These are phyloP conservation scores for Paedocypris sp. DNA, from an alignment of 2,113 vertebrate genomes.

Conservation along the genomic window DNA sequence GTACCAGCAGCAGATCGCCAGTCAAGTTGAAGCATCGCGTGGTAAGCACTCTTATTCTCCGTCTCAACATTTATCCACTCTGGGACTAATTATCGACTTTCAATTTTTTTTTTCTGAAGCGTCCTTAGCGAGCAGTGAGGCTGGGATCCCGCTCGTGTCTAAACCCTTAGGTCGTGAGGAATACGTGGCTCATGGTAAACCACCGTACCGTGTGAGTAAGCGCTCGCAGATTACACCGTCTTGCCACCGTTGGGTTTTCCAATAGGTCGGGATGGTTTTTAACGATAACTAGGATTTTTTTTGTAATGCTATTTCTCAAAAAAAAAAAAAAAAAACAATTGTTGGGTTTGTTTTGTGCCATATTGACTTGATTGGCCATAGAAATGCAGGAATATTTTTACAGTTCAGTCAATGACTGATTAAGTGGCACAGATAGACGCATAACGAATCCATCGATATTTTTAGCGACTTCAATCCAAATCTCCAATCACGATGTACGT, in stretches of 20 bases:
- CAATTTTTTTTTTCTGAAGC: slow-evolving; percentile 71
- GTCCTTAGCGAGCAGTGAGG: slow-evolving; percentile 63
- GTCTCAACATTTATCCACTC: slow-evolving; percentile 83
- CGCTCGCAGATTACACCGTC: slow-evolving; percentile 15
- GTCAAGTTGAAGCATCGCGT: slow-evolving; percentile 44
- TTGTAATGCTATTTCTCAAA: too few relatives aligned
- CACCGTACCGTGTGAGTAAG: slow-evolving; percentile 22
- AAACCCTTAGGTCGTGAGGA: slow-evolving; percentile 88
- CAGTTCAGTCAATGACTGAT: slow-evolving; percentile 21
- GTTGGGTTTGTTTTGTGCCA: too few relatives aligned
- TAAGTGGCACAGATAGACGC: slow-evolving; percentile 20
- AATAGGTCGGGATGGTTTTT: slow-evolving; percentile 24
- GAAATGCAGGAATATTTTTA: slow-evolving; percentile 13
- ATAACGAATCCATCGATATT: slow-evolving; percentile 8
- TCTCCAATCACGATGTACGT: too few relatives aligned
- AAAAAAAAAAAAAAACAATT: too few relatives aligned
- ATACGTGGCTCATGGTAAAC: slow-evolving; percentile 69
- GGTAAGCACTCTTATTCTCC: slow-evolving; percentile 67
- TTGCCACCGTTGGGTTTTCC: neutral
- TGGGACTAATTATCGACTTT: slow-evolving; percentile 98
- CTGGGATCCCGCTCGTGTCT: slow-evolving; percentile 67
- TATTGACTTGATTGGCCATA: too few relatives aligned
- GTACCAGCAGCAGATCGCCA: slow-evolving; percentile 44
- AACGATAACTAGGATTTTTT: slow-evolving; percentile 25
- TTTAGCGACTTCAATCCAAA: too few relatives aligned